Percentiles rank a stretch among this genome's conserved stretches.
These are phyloP conservation scores for Teleogryllus occipitalis DNA, from an alignment of 1,140 invertebrate species.

Conservation along the genomic window DNA sequence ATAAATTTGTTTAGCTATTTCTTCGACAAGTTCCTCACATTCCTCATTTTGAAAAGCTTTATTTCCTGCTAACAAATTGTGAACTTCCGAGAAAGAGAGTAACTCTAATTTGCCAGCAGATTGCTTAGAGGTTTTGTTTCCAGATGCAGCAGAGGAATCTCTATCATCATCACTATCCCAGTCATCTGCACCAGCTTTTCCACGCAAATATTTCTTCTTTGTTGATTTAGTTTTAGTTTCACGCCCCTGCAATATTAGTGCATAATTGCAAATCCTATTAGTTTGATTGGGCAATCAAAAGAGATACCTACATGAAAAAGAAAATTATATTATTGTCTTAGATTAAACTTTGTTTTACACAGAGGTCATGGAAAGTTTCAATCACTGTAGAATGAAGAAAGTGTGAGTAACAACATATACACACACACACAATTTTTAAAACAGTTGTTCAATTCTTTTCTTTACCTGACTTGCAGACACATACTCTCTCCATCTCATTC, in stretches of 20 bases:
- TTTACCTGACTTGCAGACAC: no score
- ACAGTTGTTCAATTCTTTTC: no score
- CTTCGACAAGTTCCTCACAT: conserved; percentile 50
- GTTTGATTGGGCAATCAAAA: neutral
- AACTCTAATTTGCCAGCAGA: conserved; percentile 48
- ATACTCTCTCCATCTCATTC: no score
- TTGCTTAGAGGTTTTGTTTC: conserved; percentile 28
- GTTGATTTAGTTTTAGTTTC: conserved; percentile 93
- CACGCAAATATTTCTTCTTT: conserved; percentile 61
- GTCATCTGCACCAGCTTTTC: conserved; percentile 37
- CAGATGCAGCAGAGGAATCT: neutral
- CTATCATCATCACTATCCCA: conserved; percentile 48
- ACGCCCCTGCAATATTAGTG: conserved; percentile 47
- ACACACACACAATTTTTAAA: no score
- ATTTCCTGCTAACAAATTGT: conserved; percentile 10
- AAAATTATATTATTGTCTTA: neutral
- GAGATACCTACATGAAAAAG: neutral
- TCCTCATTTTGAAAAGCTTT: conserved; percentile 45
- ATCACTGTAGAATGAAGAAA: no score
- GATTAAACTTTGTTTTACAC: no score
- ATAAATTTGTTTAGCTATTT: conserved; percentile 51
- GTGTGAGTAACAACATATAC: no score
- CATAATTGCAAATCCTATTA: no score
- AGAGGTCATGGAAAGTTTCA: no score
- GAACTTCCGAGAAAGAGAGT: conserved; percentile 42